Conservation (phyloP, 2,797 vertebrate species). For the Platyrinchus mystaceus region DNA sequence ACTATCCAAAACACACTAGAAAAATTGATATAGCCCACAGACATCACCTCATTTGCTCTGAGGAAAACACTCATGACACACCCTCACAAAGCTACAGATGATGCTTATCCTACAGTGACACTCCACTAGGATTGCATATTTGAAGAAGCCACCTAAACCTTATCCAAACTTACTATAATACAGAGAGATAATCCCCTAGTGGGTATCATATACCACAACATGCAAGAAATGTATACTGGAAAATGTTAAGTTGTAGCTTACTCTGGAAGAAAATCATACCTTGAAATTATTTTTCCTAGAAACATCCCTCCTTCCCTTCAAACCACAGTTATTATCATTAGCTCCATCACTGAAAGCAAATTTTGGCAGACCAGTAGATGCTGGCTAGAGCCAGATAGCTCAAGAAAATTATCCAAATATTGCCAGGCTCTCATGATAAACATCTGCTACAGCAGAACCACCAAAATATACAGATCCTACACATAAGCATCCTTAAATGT, state of each 20-base stretch:
- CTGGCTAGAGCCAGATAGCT: not conserved
- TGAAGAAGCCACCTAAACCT: conserved; percentile 32
- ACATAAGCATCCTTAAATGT: not conserved
- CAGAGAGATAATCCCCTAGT: not conserved
- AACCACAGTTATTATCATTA: not conserved
- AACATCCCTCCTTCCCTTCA: not conserved
- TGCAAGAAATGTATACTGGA: not conserved
- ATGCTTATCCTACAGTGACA: not conserved
- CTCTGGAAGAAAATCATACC: not conserved
- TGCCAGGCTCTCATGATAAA: not conserved
- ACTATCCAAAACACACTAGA: conserved; percentile 48
- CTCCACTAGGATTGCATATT: not conserved
- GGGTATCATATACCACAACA: not conserved
- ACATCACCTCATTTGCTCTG: conserved; percentile 64
- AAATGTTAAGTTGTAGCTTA: not conserved
- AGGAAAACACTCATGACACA: not conserved
- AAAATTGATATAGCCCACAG: conserved; percentile 59
- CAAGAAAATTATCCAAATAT: not conserved
- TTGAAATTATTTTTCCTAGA: conserved; percentile 19
- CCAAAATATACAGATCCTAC: not conserved
- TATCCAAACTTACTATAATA: not conserved
- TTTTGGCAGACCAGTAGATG: not conserved
- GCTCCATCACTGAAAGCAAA: not conserved
- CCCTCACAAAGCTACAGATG: conserved; percentile 6
- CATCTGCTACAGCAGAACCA: not conserved